Conservation (phyloP, 2,888 invertebrate genomes). For the Ellobium chinense region DNA sequence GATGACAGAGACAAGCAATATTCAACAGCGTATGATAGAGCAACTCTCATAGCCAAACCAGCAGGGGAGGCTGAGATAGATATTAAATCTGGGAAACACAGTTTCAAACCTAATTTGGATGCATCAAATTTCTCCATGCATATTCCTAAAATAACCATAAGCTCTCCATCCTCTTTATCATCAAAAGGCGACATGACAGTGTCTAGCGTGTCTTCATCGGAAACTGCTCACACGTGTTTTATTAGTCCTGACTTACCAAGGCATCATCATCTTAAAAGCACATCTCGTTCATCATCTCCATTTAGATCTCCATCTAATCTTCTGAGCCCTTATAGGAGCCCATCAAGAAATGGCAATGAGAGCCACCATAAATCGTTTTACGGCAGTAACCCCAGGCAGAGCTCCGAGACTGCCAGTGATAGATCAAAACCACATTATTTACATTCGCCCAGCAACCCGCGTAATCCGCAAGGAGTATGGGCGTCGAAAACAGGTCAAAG, state of each 20-base stretch:
- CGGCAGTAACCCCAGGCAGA: not conserved
- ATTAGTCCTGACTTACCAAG: constrained; percentile 28
- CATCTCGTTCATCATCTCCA: constrained; percentile 14
- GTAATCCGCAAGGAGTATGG: not conserved
- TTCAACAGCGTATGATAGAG: not conserved
- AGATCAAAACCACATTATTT: not conserved
- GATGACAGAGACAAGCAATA: not conserved
- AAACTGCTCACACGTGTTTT: not conserved
- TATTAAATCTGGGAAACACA: not conserved
- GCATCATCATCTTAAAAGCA: not conserved
- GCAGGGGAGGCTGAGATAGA: not conserved
- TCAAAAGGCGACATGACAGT: not conserved
- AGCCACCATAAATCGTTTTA: not conserved
- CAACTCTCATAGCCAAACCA: not conserved
- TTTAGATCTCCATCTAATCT: constrained; percentile 25
- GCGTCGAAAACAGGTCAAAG: not conserved
- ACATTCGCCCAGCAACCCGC: not conserved
- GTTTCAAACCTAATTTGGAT: not conserved
- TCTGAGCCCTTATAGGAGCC: constrained; percentile 15
- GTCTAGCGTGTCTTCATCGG: constrained; percentile 1
- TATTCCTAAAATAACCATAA: constrained; percentile 27
- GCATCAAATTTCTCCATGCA: not conserved
- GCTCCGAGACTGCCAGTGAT: not conserved
- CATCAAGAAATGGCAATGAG: not conserved
- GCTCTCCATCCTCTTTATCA: constrained; percentile 14